phyloP scores from a whole-genome alignment of 2,113 vertebrate genomes.

The Oceanodroma tethys region DNA sequence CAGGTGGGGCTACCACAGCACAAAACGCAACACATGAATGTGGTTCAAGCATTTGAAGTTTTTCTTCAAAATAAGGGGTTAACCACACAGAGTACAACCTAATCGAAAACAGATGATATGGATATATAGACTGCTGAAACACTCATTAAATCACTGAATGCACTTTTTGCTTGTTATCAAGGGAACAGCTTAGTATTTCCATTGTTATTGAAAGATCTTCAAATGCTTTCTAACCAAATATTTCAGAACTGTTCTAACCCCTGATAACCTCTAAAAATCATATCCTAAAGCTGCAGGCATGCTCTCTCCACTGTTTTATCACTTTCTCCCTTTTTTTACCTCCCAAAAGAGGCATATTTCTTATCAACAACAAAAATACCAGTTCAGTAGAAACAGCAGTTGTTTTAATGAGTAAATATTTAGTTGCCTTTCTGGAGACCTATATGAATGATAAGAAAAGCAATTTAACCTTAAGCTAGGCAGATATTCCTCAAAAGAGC shows the following conservation, averaged over 20 bases:
- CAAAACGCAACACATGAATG: rapidly evolving
- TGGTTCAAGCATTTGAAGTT: background rate
- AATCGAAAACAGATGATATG: background rate
- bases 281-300: background rate
- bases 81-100: background rate
- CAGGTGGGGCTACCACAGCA: background rate
- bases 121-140: background rate
- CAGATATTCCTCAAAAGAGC: background rate
- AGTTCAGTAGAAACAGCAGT: background rate
- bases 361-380: constrained; percentile 44
- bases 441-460: constrained; percentile 11
- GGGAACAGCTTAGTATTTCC: background rate
- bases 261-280: constrained; percentile 49
- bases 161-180: background rate
- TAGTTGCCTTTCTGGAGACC: constrained; percentile 36
- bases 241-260: constrained; percentile 40
- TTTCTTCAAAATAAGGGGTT: background rate
- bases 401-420: constrained; percentile 50
- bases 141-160: background rate
- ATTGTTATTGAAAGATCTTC: constrained; percentile 18
- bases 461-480: constrained; percentile 21
- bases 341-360: background rate
- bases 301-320: background rate
- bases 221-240: constrained; percentile 46
- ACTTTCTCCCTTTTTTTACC: background rate